phyloP scores from a whole-genome alignment of 2,888 invertebrate genomes.

The Mycogona germanica region DNA sequence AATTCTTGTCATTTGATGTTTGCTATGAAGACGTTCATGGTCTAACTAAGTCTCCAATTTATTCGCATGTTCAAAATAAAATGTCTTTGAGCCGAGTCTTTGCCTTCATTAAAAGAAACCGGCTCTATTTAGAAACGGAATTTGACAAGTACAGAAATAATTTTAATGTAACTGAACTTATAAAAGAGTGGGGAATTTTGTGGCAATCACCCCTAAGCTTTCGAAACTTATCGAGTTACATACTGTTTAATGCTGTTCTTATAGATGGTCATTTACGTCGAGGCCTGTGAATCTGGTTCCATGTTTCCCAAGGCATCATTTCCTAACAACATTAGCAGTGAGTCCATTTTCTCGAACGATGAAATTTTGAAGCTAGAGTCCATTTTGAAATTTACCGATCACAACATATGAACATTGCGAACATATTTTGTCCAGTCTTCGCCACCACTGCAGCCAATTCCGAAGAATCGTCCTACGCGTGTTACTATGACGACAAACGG shows the following conservation, averaged over 20 bases:
- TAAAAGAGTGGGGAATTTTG: too few relatives aligned
- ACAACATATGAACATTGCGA: neutral
- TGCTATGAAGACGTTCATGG: too few relatives aligned
- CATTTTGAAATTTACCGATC: neutral
- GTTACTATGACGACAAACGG: slow-evolving; percentile 42
- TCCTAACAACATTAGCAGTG: slow-evolving; percentile 40
- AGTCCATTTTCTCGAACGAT: slow-evolving; percentile 23
- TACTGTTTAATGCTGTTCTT: too few relatives aligned
- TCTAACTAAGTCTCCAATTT: too few relatives aligned
- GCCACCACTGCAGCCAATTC: slow-evolving; percentile 47
- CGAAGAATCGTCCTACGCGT: slow-evolving; percentile 46
- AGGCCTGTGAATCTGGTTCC: slow-evolving; percentile 49
- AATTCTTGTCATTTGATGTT: too few relatives aligned
- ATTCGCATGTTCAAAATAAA: too few relatives aligned
- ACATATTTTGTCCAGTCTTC: slow-evolving; percentile 37
- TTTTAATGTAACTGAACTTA: too few relatives aligned
- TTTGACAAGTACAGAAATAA: too few relatives aligned
- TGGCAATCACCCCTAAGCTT: too few relatives aligned
- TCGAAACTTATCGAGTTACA: too few relatives aligned
- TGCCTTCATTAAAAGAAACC: too few relatives aligned
- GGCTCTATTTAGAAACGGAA: slow-evolving; percentile 16
- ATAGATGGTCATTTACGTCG: slow-evolving; percentile 46
- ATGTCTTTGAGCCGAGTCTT: too few relatives aligned
- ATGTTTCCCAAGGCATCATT: slow-evolving; percentile 43
- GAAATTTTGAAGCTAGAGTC: neutral